Evolutionary conservation across 1,140 invertebrate species (phyloP).

Genomic region (Micrasema longulum): DNA sequence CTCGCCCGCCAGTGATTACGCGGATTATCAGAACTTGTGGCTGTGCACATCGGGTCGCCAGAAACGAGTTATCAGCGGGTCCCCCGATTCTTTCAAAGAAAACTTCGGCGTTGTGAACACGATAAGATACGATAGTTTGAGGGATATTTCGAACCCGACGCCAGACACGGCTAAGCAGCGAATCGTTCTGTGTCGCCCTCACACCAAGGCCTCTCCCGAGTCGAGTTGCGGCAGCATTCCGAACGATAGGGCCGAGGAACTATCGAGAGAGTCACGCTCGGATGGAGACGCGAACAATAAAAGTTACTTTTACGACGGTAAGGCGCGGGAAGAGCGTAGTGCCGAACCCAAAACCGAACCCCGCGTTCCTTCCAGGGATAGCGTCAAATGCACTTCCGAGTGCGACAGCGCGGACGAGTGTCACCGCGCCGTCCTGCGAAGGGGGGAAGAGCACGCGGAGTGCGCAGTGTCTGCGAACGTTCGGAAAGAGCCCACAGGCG

Average conservation of each 20-base stretch:
- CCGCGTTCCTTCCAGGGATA: constrained; percentile 58
- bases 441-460: neutral
- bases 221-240: constrained; percentile 31
- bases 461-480: neutral
- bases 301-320: constrained; percentile 9
- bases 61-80: constrained; percentile 28
- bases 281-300: constrained; percentile 41
- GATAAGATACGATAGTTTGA: constrained; percentile 52
- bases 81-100: constrained; percentile 40
- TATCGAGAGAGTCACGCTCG: constrained; percentile 54
- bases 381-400: constrained; percentile 50
- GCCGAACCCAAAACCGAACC: constrained; percentile 56
- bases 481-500: neutral
- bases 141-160: constrained; percentile 45
- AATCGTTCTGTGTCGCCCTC: constrained; percentile 53
- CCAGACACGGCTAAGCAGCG: constrained; percentile 40
- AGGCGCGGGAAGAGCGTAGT: constrained; percentile 58
- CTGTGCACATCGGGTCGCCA: constrained; percentile 45
- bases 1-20: constrained; percentile 46
- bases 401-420: constrained; percentile 52
- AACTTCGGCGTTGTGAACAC: constrained; percentile 47
- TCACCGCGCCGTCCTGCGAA: constrained; percentile 31
- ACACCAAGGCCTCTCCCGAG: constrained; percentile 57
- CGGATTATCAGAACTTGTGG: constrained; percentile 53
- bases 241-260: constrained; percentile 51